phyloP scores from a whole-genome alignment of 2,888 invertebrate species.

The Drosophila meridionalis region DNA sequence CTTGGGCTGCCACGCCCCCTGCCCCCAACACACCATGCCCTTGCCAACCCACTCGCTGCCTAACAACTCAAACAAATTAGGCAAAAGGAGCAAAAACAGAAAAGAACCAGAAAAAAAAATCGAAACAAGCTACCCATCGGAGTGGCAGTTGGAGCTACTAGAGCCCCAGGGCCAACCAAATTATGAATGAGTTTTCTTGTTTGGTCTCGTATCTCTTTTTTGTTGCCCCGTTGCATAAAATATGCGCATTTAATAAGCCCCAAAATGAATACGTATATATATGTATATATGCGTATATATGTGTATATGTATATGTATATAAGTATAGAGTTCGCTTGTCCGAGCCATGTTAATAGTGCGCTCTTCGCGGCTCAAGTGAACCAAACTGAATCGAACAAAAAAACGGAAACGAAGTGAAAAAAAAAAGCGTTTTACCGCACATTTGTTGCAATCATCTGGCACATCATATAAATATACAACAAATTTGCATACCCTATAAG shows the following conservation, averaged over 20 bases:
- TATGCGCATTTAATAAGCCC: conserved; percentile 76
- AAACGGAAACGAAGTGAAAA: conserved; percentile 44
- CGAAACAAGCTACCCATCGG: conserved; percentile 20
- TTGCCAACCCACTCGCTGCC: conserved; percentile 29
- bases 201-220: conserved; percentile 28
- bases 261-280: conserved; percentile 50
- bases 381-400: conserved; percentile 16
- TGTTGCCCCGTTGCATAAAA: conserved; percentile 64
- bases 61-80: conserved; percentile 72
- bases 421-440: conserved; percentile 49
- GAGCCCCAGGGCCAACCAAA: conserved; percentile 48
- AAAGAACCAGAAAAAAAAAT: conserved; percentile 12
- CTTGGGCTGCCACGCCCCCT: conserved; percentile 10
- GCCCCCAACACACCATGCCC: neutral
- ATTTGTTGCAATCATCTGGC: conserved; percentile 48
- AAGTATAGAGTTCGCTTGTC: neutral
- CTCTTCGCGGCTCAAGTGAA: conserved; percentile 21
- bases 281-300: neutral
- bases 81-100: conserved; percentile 37
- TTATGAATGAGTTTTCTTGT: conserved; percentile 61
- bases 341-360: conserved; percentile 56
- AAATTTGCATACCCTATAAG: conserved; percentile 10
- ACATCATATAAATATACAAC: conserved; percentile 1
- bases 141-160: conserved; percentile 21
- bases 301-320: neutral